Evolutionary conservation across 1,140 invertebrate genomes (phyloP), one percentile per base, ranked within the genome.

Genomic region (Chironomus tepperi): DNA sequence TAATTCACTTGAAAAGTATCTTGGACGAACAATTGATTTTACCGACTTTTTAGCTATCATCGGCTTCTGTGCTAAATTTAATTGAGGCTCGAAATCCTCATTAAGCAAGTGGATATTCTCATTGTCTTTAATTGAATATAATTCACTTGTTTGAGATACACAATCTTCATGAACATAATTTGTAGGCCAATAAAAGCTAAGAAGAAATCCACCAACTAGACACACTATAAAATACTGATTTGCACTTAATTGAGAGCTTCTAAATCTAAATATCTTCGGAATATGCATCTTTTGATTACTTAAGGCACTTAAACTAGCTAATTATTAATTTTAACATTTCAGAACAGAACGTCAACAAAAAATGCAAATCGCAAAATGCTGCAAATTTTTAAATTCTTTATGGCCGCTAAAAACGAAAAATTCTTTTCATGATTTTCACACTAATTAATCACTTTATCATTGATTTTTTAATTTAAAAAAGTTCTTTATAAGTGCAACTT

Each of bases 1-100:
- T 43, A 98, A 86, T 83, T 98, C 95, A 0, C 94, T 95, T 12
- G 92, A 94, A 81, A 95, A 96, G 84, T 96, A 98, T 42, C 95
- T 85, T 1, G 95, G 95, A 7, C 96, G 86, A 43, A 91, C 83
- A 74, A 93, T 81, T 77, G 80, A 84, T 77, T 82, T 82, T 1
- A 80, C 81, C 79, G 77, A 77, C 78, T 82, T 82, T 75, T 82
- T 82, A 34, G 81, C 81, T 76, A 78, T 79, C 76, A 82, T 76
- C 73, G 81, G 81, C 78, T 82, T 82, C 67, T 81, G 82, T 42
- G 80, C 80, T 34, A 82, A 77, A 76, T 82, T 82, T 42, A 82
- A 75, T 75, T 81, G 81, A 18, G 81, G 81, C 76, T 82, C 80
- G 77, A 82, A 81, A 64, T 81, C 80, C 76, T 82, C 79, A 43